Conservation (phyloP, 2,888 invertebrate genomes). For the Leptura quadrifasciata region DNA sequence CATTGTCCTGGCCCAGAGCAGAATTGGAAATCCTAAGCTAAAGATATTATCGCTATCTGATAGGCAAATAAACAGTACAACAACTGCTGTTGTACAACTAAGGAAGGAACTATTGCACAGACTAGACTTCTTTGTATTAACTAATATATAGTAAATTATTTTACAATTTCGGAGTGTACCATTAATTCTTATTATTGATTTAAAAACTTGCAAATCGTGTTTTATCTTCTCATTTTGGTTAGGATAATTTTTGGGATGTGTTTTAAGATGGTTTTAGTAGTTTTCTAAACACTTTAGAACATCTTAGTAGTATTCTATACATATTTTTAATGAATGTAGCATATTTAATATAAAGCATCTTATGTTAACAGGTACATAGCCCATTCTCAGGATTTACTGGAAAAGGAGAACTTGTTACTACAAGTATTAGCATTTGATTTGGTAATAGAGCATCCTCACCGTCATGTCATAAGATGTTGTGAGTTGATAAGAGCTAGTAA, state of each 20-base stretch:
- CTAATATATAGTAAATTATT: too few species aligned
- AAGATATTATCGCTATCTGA: too few species aligned
- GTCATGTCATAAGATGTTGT: slow-evolving; percentile 96
- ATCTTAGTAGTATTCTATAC: background rate
- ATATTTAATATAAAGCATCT: background rate
- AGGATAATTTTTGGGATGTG: background rate
- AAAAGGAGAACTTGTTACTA: slow-evolving; percentile 96
- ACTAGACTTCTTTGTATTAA: background rate
- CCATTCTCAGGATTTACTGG: slow-evolving; percentile 94
- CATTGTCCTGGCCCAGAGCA: background rate
- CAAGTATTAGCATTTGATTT: slow-evolving; percentile 99
- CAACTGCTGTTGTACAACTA: background rate
- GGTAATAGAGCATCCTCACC: slow-evolving; percentile 98
- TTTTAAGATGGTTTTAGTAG: background rate
- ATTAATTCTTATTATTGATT: too few species aligned
- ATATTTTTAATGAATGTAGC: background rate
- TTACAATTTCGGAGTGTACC: too few species aligned
- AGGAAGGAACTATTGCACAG: background rate
- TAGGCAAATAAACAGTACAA: too few species aligned
- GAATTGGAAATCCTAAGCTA: background rate
- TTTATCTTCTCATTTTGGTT: background rate
- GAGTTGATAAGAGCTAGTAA: slow-evolving; percentile 97
- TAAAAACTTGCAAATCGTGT: background rate
- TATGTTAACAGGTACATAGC: slow-evolving; percentile 75
- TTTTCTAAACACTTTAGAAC: background rate